Base-by-base conservation (phyloP, 2,113 vertebrate species). In the Gallinago jamesoni region DNA sequence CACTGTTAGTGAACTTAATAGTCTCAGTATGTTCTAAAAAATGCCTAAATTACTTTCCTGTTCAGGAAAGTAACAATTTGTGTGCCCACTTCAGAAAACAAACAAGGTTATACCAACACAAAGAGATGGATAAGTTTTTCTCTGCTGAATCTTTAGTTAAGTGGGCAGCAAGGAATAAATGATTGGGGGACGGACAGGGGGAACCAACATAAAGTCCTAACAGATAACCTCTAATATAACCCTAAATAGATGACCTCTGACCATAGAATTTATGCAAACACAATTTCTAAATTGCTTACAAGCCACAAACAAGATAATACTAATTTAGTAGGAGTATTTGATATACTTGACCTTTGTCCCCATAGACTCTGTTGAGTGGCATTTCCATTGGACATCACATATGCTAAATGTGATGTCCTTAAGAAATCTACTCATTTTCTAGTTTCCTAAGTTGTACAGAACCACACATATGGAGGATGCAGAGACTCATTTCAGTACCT, bases 171-270 rank as follows among this genome's bases (percentile, higher is more conserved):
- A 78, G 8, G 17, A 18, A 82, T 41, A 72, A 87, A 82, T 4
- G 9, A 10, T 0, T 41, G 13, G 7, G 48, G 12, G 12, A 21
- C 21, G 22, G 22, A 21, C 5, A 11, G 48, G 12, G 48, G 48
- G 22, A 48, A 48, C 48, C 3, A 9, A 25, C 7, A 52, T 24
- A 45, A 59, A 45, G 5, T 45, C 14, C 6, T 24, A 52, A 52
- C 4, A 45, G 12, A n/a, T 87, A 20, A 37, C 3, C 3, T 52
- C 35, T 67, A 43, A 22, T 21, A 22, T 22, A 43, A 22, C 39
- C 28, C 28, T 66, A 82, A 70, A 48, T 3, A 50, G 12, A n/a
- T 85, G 20, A 41, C 5, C 4, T 52, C 30, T 75, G 47, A 68
- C 2, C 21, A 35, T n/a, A 48, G 48, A 64, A 79, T 75, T 67